phyloP scores from a whole-genome alignment of 2,797 vertebrate genomes.

The Trachurus trachurus region DNA sequence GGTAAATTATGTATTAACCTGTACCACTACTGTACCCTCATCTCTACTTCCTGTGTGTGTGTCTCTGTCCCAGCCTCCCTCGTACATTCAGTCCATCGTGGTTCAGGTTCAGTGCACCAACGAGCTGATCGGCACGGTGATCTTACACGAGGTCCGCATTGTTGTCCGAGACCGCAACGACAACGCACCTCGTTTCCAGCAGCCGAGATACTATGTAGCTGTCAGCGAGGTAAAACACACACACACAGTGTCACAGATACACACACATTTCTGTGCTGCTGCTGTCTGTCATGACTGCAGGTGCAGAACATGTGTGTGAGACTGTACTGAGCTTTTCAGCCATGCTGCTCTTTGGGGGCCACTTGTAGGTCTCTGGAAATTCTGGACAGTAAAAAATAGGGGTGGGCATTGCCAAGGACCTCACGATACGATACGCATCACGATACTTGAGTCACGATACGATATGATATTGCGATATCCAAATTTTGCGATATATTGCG shows the following conservation, averaged over 20 bases:
- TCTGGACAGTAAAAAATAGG: too few relatives aligned
- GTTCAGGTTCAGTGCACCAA: conserved; percentile 97
- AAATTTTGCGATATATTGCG: too few relatives aligned
- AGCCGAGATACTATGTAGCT: conserved; percentile 91
- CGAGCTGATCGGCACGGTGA: conserved; percentile 92
- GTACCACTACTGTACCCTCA: not conserved
- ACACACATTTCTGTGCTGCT: conserved; percentile 11
- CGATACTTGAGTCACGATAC: too few relatives aligned
- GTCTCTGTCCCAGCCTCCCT: conserved; percentile 87
- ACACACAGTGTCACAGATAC: not conserved
- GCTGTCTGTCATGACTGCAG: conserved; percentile 35
- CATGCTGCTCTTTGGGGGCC: conserved; percentile 6
- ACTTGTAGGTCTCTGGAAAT: not conserved
- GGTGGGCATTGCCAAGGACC: too few relatives aligned
- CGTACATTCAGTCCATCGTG: conserved; percentile 94
- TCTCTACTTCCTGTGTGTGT: conserved; percentile 1
- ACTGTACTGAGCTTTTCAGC: not conserved
- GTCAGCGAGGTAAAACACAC: conserved; percentile 91
- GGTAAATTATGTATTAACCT: conserved; percentile 12
- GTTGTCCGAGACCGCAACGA: conserved; percentile 97
- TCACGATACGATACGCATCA: too few relatives aligned
- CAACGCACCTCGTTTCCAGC: conserved; percentile 92
- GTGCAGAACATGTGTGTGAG: conserved; percentile 9
- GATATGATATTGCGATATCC: too few relatives aligned
- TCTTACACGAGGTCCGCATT: conserved; percentile 96